phyloP scores from a whole-genome alignment of 2,888 invertebrate species.

The Agriopis aurantiaria region DNA sequence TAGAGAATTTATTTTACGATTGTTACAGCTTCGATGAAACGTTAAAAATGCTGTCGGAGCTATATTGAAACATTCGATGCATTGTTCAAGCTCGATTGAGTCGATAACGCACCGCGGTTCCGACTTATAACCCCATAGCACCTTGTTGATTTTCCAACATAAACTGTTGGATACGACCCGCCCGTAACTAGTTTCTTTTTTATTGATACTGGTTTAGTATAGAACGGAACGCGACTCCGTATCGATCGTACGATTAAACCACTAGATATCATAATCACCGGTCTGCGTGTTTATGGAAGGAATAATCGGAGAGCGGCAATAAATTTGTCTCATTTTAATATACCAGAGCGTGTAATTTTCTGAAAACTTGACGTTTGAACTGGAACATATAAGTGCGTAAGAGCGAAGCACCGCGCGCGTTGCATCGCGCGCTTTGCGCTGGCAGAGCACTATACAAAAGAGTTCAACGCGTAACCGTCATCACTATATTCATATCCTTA shows the following conservation, averaged over 20 bases:
- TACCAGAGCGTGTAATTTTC: conserved; percentile 79
- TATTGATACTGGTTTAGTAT: conserved; percentile 84
- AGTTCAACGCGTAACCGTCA: conserved; percentile 74
- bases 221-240: conserved; percentile 82
- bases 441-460: conserved; percentile 68
- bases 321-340: conserved; percentile 86
- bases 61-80: conserved; percentile 85
- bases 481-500: conserved; percentile 15
- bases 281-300: conserved; percentile 84
- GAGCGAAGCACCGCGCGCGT: conserved; percentile 38
- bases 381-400: conserved; percentile 60
- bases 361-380: conserved; percentile 68
- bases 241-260: conserved; percentile 83
- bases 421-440: conserved; percentile 48
- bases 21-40: conserved; percentile 85
- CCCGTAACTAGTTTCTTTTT: conserved; percentile 82
- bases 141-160: conserved; percentile 84
- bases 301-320: conserved; percentile 82
- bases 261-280: conserved; percentile 86
- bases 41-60: conserved; percentile 84
- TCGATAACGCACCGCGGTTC: conserved; percentile 81
- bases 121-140: conserved; percentile 70
- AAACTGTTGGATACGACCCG: conserved; percentile 79
- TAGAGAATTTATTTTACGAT: conserved; percentile 86
- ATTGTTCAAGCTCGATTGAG: conserved; percentile 81